These are phyloP conservation scores for Coracias cyanogaster DNA, from an alignment of 2,797 vertebrate species.

Conservation along the genomic window DNA sequence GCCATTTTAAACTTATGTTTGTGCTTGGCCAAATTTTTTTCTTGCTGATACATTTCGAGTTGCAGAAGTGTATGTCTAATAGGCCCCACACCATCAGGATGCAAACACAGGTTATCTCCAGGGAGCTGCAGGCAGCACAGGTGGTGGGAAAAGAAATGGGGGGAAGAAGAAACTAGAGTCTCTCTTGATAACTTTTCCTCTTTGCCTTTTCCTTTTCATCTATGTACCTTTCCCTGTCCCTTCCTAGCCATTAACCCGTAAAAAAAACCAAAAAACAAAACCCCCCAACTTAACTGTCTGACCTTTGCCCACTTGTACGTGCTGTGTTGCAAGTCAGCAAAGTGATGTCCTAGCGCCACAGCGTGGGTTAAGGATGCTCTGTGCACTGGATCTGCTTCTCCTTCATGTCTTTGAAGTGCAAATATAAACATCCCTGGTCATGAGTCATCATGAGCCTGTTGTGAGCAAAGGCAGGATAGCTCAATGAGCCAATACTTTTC, in stretches of 20 bases:
- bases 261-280: neutral
- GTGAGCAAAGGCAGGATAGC: neutral
- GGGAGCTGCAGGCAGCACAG: neutral
- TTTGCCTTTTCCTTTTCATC: neutral
- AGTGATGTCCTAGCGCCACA: neutral
- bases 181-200: neutral
- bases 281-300: neutral
- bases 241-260: neutral
- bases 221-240: neutral
- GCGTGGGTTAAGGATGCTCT: neutral
- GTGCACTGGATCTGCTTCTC: neutral
- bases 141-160: neutral
- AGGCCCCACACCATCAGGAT: neutral
- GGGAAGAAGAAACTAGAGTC: neutral
- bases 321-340: neutral
- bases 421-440: neutral
- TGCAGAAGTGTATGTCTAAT: rapidly evolving
- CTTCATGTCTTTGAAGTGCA: slow-evolving; percentile 4
- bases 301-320: neutral
- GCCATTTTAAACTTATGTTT: neutral
- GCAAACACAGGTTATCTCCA: neutral
- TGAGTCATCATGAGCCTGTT: neutral
- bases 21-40: neutral
- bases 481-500: neutral
- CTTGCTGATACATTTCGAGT: neutral